Base-by-base conservation (phyloP, 2,888 invertebrate species). In the Drosophila quinaria region DNA sequence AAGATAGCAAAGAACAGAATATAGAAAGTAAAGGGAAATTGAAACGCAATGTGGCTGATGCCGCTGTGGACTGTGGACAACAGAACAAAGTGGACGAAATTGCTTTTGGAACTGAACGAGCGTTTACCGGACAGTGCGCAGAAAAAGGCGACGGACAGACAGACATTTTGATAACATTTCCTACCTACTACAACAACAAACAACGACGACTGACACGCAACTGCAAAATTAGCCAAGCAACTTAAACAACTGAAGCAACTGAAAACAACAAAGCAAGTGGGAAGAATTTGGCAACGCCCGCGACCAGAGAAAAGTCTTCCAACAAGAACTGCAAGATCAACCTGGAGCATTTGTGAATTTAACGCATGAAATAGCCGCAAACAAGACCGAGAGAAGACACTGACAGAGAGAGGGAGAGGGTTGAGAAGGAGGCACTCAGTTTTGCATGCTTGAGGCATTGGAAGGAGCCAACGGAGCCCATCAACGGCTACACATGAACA, bases 31-130 rank as follows among this genome's bases (percentile, higher is more conserved):
- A 37, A 39, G 58, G 80, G 62, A 72, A 79, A 87, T 85, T 87
- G 83, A 89, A 86, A 86, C 88, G 85, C 73, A 88, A 88, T 90
- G 89, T 83, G 89, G 85, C 90, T 80, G 81, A 86, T 77, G 84
- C 90, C 87, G 84, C 80, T 55, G 17, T 46, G 78, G 69, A 85
- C 85, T 70, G 83, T 82, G 88, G 75, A 86, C 70, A 88, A 82
- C 78, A 75, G 89, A 88, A 88, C 81, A 88, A 90, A 86, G 87
- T 86, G 87, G 90, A 86, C 90, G 83, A 85, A 88, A 90, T 86
- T 88, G 88, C 88, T 88, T 80, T 89, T 89, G 75, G 67, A 80
- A 75, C 54, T 74, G 68, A 74, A 74, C 52, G 71, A 74, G 65
- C 70, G 60, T 64, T 80, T 80, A 65, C 61, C 67, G 68, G 73